These are phyloP conservation scores for Echinometra lucunter DNA, from an alignment of 53 echinoderm and acorn worm species.

Conservation along the genomic window DNA sequence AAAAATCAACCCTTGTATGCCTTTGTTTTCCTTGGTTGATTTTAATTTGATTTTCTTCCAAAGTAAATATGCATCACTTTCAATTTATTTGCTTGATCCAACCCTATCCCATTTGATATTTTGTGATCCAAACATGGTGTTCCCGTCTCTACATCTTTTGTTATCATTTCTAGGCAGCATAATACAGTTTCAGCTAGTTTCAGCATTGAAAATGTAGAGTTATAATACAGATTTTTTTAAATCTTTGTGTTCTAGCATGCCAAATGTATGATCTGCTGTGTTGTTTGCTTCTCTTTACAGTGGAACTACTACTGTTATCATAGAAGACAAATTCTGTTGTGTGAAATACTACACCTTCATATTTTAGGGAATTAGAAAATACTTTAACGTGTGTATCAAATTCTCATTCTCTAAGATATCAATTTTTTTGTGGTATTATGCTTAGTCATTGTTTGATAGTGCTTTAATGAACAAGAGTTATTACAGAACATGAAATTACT, in stretches of 20 bases:
- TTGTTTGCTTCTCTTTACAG: background rate
- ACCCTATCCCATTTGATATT: background rate
- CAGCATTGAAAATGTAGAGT: background rate
- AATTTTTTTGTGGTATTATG: no score
- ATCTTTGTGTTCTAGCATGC: background rate
- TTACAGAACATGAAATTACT: no score
- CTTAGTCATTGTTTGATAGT: no score
- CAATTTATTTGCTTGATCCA: background rate
- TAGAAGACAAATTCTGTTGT: no score
- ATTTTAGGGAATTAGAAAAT: no score
- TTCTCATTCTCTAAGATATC: no score
- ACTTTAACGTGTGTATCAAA: no score
- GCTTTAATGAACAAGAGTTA: no score
- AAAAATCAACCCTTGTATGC: background rate
- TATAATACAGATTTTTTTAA: background rate
- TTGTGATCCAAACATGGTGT: background rate
- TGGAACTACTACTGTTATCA: background rate
- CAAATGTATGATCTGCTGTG: constrained; percentile 2
- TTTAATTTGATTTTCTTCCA: background rate
- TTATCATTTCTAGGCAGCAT: background rate
- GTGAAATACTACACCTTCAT: no score
- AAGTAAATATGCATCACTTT: background rate
- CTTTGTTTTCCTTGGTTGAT: background rate
- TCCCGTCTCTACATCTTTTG: background rate
- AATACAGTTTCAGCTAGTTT: background rate